These are phyloP conservation scores for Megaceryle alcyon DNA, from an alignment of 2,797 vertebrate species.

Conservation along the genomic window DNA sequence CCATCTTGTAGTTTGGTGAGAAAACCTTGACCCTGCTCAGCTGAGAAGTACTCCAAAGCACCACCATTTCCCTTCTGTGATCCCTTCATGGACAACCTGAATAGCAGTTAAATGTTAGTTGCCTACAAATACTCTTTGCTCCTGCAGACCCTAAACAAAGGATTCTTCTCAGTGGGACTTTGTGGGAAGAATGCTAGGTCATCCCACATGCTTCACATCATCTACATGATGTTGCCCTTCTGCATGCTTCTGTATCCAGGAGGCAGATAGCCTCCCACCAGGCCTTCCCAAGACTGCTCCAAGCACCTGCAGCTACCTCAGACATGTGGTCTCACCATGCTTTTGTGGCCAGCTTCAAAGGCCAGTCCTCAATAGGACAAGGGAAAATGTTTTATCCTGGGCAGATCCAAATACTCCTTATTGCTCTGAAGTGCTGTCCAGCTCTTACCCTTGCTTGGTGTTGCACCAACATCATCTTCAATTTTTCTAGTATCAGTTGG, in stretches of 20 bases:
- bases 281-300: neutral
- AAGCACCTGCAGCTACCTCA: neutral
- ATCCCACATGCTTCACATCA: neutral
- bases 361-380: neutral
- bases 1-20: neutral
- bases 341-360: neutral
- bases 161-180: neutral
- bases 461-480: neutral
- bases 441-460: neutral
- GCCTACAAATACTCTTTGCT: neutral
- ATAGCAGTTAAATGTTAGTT: neutral
- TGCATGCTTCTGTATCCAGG: neutral
- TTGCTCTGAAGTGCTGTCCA: neutral
- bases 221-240: neutral
- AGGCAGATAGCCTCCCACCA: fast-evolving
- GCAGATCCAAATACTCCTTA: neutral
- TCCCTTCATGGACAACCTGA: neutral
- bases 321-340: neutral
- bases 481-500: neutral
- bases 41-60: neutral
- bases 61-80: neutral
- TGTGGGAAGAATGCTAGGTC: neutral
- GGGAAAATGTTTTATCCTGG: neutral
- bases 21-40: neutral
- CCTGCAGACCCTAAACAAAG: neutral